phyloP scores from a whole-genome alignment of 2,113 vertebrate genomes.

The Delphinapterus leucas region DNA sequence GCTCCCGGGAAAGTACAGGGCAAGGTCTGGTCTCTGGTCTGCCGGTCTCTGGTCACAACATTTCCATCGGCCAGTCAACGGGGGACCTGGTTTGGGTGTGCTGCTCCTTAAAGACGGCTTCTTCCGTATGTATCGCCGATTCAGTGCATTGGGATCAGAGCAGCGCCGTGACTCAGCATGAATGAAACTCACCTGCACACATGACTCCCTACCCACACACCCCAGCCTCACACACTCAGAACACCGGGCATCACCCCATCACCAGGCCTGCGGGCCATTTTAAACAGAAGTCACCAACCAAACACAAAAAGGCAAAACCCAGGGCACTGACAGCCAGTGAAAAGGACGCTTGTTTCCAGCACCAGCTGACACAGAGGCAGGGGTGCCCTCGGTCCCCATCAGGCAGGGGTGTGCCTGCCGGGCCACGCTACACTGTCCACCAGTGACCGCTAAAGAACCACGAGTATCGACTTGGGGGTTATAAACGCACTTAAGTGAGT shows the following conservation, averaged over 20 bases:
- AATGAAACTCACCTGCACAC: neutral
- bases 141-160: neutral
- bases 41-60: neutral
- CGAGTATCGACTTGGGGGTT: neutral
- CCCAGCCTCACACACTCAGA: neutral
- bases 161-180: neutral
- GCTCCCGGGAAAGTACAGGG: too few species aligned
- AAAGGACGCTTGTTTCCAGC: neutral
- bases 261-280: neutral
- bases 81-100: neutral
- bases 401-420: rapidly evolving
- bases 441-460: neutral
- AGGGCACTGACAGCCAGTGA: neutral
- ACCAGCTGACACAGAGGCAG: neutral
- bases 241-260: too few species aligned
- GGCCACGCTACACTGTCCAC: neutral
- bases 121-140: rapidly evolving
- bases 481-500: too few species aligned
- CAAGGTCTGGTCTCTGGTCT: neutral
- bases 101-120: neutral
- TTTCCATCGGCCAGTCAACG: neutral
- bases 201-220: rapidly evolving
- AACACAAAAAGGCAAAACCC: too few species aligned
- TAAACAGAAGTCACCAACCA: neutral
- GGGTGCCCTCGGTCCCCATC: neutral